Conservation (phyloP, 2,797 vertebrate species). For the Bradypodion pumilum region DNA sequence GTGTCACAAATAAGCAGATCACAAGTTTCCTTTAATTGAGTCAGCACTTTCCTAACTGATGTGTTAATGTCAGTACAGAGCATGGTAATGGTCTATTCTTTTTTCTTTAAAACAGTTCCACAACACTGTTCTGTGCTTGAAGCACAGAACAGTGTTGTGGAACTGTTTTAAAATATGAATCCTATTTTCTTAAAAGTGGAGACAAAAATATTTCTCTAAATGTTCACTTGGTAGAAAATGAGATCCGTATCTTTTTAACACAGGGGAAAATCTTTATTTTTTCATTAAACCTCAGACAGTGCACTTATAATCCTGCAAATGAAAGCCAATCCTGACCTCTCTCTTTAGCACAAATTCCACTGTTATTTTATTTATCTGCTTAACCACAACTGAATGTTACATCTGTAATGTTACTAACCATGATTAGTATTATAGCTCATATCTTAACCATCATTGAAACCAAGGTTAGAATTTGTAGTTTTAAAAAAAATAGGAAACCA, state of each 20-base stretch:
- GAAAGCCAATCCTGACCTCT: background rate
- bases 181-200: background rate
- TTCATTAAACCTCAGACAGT: background rate
- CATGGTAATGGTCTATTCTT: background rate
- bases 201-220: background rate
- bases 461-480: background rate
- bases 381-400: background rate
- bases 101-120: slow-evolving; percentile 31
- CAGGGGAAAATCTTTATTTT: background rate
- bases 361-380: background rate
- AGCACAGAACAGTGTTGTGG: too few species aligned
- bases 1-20: slow-evolving; percentile 57
- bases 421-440: background rate
- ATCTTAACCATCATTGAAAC: background rate
- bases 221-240: background rate
- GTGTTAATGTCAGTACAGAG: slow-evolving; percentile 31
- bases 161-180: too few species aligned
- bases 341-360: background rate
- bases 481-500: background rate
- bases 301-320: background rate
- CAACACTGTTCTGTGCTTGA: background rate
- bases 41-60: slow-evolving; percentile 54
- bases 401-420: background rate
- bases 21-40: slow-evolving; percentile 66
- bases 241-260: background rate